These are phyloP conservation scores for Xanthia icteritia DNA, from an alignment of 2,888 invertebrate species.

Conservation along the genomic window DNA sequence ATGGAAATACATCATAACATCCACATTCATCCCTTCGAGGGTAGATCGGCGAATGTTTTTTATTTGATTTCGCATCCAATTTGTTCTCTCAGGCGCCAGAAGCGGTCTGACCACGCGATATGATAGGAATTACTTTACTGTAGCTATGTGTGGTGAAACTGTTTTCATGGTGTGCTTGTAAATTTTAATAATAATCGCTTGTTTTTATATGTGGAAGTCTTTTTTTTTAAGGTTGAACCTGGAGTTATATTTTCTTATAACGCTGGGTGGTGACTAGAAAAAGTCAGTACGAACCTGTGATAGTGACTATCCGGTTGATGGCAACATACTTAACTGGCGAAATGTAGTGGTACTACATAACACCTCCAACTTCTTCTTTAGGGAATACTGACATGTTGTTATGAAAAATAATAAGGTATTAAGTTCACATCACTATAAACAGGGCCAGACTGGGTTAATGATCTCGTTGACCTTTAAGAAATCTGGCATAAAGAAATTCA, in stretches of 20 bases:
- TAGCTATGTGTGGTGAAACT: constrained; percentile 33
- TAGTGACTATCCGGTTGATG: too few relatives aligned
- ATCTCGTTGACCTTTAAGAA: constrained; percentile 27
- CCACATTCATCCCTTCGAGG: constrained; percentile 70
- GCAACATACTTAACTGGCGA: too few relatives aligned
- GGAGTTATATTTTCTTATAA: too few relatives aligned
- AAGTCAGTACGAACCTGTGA: too few relatives aligned
- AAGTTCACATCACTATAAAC: background rate
- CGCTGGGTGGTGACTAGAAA: too few relatives aligned
- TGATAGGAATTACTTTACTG: constrained; percentile 66
- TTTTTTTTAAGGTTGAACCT: background rate
- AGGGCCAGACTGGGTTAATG: background rate
- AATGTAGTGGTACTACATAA: too few relatives aligned
- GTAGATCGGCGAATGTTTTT: constrained; percentile 82
- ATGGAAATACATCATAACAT: constrained; percentile 66
- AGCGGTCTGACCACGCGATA: constrained; percentile 77
- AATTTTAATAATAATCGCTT: background rate
- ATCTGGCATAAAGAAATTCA: constrained; percentile 3
- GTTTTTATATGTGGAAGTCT: background rate
- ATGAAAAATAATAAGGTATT: too few relatives aligned
- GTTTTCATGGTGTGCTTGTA: constrained; percentile 9
- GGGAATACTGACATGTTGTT: too few relatives aligned
- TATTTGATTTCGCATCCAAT: constrained; percentile 89
- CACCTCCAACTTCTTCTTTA: too few relatives aligned
- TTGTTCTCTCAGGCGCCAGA: constrained; percentile 81